These are phyloP conservation scores for Alosa sapidissima DNA, from an alignment of 2,797 vertebrate genomes.

Conservation along the genomic window DNA sequence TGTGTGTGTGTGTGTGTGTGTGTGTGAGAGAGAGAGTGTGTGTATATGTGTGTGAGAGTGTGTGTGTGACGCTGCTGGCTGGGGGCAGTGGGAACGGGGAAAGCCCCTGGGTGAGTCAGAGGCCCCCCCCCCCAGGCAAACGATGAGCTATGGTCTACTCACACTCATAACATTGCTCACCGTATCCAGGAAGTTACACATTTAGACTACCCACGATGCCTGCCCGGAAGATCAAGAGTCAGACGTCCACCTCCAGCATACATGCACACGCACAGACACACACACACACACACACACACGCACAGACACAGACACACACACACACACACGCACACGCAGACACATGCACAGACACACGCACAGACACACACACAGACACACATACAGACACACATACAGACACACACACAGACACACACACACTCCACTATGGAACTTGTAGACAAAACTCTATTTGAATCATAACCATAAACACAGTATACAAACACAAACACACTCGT, in stretches of 20 bases:
- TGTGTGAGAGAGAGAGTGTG: neutral
- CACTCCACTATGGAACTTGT: too few species aligned
- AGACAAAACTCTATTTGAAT: too few species aligned
- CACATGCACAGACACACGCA: too few species aligned
- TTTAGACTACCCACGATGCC: neutral
- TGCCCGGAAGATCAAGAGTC: neutral
- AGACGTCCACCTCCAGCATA: neutral
- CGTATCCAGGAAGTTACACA: neutral
- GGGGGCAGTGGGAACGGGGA: neutral
- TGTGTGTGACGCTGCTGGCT: neutral
- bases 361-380: neutral
- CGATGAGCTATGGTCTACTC: neutral
- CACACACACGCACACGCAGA: too few species aligned
- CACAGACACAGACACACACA: too few species aligned
- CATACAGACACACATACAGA: neutral
- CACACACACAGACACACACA: neutral
- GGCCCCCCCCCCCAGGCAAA: neutral
- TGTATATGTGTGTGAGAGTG: neutral
- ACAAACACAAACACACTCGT: too few species aligned
- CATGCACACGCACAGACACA: neutral
- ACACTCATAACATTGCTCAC: neutral
- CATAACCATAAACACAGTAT: too few species aligned
- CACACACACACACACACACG: neutral
- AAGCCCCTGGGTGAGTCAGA: constrained; percentile 16
- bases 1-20: neutral